A percentile compares a stretch with the other conserved stretches of the same genome.
phyloP scores from a whole-genome alignment of 2,113 vertebrate species.

The Hippocampus abdominalis region DNA sequence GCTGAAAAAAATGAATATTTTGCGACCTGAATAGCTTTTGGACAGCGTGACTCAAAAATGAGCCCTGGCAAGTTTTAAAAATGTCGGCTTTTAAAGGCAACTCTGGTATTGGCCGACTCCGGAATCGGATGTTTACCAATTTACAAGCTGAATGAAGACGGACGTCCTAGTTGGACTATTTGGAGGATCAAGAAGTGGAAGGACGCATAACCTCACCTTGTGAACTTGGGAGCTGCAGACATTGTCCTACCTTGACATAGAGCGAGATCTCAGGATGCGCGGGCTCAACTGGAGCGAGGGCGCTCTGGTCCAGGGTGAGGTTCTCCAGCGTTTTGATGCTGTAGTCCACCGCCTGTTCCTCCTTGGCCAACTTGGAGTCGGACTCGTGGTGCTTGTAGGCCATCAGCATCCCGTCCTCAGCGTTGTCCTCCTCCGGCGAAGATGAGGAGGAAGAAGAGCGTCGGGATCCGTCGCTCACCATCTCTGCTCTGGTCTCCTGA shows the following conservation, averaged over 20 bases:
- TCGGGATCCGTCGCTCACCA: constrained; percentile 38
- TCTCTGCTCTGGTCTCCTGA: neutral
- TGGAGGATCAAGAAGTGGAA: too few species aligned
- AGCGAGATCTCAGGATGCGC: constrained; percentile 54
- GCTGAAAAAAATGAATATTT: too few species aligned
- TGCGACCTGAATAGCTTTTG: too few species aligned
- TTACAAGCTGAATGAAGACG: too few species aligned
- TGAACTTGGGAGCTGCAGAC: neutral
- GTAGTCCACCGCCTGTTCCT: constrained; percentile 46
- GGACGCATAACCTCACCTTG: too few species aligned
- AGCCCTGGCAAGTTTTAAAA: too few species aligned
- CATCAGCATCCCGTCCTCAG: constrained; percentile 47
- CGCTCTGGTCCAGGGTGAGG: constrained; percentile 29
- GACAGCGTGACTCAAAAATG: too few species aligned
- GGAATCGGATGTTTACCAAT: too few species aligned
- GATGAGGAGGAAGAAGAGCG: constrained; percentile 49
- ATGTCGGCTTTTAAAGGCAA: too few species aligned
- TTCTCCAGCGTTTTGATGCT: constrained; percentile 53
- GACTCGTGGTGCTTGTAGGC: constrained; percentile 15
- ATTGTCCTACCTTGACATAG: constrained; percentile 66
- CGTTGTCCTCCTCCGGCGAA: constrained; percentile 33
- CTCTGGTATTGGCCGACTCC: too few species aligned
- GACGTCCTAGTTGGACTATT: too few species aligned
- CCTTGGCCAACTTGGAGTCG: constrained; percentile 3
- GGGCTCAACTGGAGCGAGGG: constrained; percentile 37